These are phyloP conservation scores for Troilus luridus DNA, from an alignment of 2,888 invertebrate genomes.

Conservation along the genomic window DNA sequence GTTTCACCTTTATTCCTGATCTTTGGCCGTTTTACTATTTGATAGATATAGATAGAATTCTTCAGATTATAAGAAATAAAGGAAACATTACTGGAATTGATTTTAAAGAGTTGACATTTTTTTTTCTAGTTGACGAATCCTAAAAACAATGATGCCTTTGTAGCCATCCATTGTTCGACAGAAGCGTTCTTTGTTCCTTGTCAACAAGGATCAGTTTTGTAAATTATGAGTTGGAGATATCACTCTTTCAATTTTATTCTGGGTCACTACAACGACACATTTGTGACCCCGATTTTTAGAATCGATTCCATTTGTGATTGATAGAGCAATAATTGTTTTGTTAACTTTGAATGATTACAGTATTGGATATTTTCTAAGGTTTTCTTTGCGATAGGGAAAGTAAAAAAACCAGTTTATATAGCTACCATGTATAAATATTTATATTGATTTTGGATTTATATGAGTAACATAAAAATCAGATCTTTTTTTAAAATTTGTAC, in stretches of 20 bases:
- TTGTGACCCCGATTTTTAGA: not conserved
- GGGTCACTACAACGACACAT: not conserved
- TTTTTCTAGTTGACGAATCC: not conserved
- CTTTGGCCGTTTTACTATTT: no score
- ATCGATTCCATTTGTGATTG: not conserved
- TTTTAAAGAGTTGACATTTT: not conserved
- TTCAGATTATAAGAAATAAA: no score
- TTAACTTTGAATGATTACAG: not conserved
- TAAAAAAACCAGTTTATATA: not conserved
- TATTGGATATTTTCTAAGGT: not conserved
- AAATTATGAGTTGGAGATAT: slow-evolving; percentile 25
- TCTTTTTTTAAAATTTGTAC: no score
- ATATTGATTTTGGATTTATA: not conserved
- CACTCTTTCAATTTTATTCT: slow-evolving; percentile 21
- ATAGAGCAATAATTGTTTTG: not conserved
- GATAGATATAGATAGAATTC: no score
- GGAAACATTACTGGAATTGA: not conserved
- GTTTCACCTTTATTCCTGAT: no score
- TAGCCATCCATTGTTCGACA: not conserved
- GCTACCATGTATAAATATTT: not conserved
- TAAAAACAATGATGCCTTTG: slow-evolving; percentile 28
- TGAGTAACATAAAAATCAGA: no score
- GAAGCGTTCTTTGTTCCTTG: slow-evolving; percentile 12
- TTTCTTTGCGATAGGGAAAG: not conserved
- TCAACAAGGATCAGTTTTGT: slow-evolving; percentile 15